A percentile compares a stretch with the other conserved stretches of the same genome.
phyloP scores from a whole-genome alignment of 2,113 vertebrate genomes.

The Bagarius yarrelli region DNA sequence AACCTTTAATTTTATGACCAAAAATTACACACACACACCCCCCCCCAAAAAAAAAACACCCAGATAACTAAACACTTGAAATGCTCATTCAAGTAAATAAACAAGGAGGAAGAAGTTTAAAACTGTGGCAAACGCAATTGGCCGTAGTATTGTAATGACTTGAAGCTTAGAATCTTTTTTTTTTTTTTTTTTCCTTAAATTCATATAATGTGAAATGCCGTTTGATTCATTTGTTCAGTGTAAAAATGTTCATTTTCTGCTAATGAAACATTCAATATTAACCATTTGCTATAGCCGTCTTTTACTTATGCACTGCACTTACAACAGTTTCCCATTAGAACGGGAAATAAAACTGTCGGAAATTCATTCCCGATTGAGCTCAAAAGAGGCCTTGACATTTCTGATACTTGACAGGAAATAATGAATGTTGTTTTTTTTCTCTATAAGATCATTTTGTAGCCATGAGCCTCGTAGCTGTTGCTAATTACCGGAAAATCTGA shows the following conservation, averaged over 20 bases:
- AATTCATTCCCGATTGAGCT: slow-evolving; percentile 1
- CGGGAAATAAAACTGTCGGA: slow-evolving; percentile 25
- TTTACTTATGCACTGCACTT: slow-evolving; percentile 23
- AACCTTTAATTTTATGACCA: too few relatives aligned
- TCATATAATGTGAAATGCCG: background rate
- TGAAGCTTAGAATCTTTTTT: background rate
- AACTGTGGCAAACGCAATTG: background rate
- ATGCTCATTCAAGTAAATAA: background rate
- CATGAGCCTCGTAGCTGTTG: slow-evolving; percentile 27
- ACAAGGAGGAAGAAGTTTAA: background rate
- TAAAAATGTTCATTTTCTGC: background rate
- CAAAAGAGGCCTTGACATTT: slow-evolving; percentile 33
- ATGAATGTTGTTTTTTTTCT: slow-evolving; percentile 41
- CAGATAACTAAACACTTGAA: background rate
- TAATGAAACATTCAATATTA: background rate
- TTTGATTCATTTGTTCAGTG: background rate
- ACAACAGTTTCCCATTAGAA: background rate
- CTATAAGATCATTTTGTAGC: background rate
- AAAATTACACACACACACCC: too few relatives aligned
- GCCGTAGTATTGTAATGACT: background rate
- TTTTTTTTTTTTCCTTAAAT: background rate
- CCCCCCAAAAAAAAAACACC: too few relatives aligned
- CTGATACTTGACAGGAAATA: slow-evolving; percentile 44
- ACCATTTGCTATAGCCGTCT: slow-evolving; percentile 2
- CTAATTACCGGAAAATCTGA: slow-evolving; percentile 36